These are phyloP conservation scores for Charadrius vociferus DNA, from an alignment of 2,113 vertebrate species.

Conservation along the genomic window DNA sequence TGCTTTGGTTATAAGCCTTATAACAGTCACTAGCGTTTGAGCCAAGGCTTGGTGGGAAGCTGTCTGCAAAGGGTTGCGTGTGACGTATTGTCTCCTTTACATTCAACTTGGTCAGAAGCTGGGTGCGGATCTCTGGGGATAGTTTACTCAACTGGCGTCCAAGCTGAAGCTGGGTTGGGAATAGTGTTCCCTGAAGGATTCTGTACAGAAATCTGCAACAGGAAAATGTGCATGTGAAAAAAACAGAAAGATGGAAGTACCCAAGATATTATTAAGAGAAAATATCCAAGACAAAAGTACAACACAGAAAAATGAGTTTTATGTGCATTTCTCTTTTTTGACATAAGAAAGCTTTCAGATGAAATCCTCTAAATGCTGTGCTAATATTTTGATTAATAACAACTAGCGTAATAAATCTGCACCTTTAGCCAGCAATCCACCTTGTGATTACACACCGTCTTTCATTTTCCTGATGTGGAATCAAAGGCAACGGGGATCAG, in stretches of 20 bases:
- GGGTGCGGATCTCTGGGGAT: conserved; percentile 63
- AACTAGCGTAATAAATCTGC: background rate
- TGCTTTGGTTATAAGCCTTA: background rate
- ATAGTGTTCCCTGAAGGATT: conserved; percentile 89
- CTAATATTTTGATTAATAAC: background rate
- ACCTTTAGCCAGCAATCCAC: background rate
- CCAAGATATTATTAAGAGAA: background rate
- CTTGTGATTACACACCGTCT: background rate
- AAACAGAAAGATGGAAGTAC: background rate
- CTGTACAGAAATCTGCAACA: conserved; percentile 87
- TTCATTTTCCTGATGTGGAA: background rate
- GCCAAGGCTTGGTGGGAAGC: background rate
- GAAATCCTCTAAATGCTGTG: background rate
- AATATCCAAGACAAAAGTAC: background rate
- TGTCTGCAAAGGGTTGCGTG: background rate
- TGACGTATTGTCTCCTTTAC: background rate
- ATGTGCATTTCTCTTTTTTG: background rate
- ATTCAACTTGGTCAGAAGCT: conserved; percentile 59
- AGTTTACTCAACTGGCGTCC: conserved; percentile 85
- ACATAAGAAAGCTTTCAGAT: background rate
- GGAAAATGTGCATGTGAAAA: background rate
- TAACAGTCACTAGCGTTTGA: background rate
- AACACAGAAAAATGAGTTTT: background rate
- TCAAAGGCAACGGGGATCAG: background rate
- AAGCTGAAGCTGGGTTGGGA: conserved; percentile 88